Evolutionary conservation across 2,888 invertebrate species (phyloP), one percentile per base, ranked within the genome.

Genomic region (Scaeva pyrastri): DNA sequence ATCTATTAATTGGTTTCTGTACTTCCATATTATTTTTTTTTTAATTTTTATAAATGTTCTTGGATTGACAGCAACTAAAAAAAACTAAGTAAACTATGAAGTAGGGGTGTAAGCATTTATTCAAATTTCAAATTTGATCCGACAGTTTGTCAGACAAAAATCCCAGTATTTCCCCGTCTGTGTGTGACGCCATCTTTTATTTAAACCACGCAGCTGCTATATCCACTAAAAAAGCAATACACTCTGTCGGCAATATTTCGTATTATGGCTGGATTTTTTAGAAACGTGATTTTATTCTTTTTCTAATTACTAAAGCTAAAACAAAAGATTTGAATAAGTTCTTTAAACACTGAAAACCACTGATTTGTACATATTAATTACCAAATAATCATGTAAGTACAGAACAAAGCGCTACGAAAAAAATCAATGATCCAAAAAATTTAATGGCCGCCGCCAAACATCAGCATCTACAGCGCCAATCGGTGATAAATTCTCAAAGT

Each of bases 181-280:
- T 39, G 7, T 12, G 48, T 71, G 88, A 88, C 91, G 91, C 91
- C 91, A 91, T 91, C 91, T 91, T 90, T 89, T 89, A 89, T 87
- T 89, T 87, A 88, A 89, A 89, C 82, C 52, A 82, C 56, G 78
- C 77, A 87, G 64, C 76, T 82, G 70, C 19, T n/a, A 21, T 21
- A 43, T 16, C 16, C 19, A 21, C 31, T 71, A 71, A 88, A 88
- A 86, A 84, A 19, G 62, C 36, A 14, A 73, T 68, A 85, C 62
- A 81, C 90, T 88, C 91, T 90, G 89, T 89, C 89, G 91, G 90
- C 84, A 89, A 89, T 88, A 88, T 76, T 79, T 81, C 36, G 89
- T 88, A 90, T 72, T 52, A 72, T 88, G 89, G 81, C 80, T 31
- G 0, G 74, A 83, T 31, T 75, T 62, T 81, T 73, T 71, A 55